Evolutionary conservation across 2,113 vertebrate species (phyloP), one percentile per base, ranked within the genome.

Genomic region (Platichthys stellatus): DNA sequence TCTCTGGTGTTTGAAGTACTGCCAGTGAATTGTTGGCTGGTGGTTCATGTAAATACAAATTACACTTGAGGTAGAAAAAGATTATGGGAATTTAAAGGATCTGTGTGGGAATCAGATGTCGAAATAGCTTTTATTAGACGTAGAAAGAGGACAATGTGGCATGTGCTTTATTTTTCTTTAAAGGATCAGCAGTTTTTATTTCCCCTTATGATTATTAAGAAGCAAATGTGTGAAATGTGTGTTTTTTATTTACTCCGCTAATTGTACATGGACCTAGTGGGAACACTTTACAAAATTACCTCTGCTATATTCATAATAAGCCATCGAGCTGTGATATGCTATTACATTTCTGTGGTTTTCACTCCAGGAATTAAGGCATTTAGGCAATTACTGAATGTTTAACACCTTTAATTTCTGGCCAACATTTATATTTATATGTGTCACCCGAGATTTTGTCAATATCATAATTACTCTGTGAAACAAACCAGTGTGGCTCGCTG

Each of bases 21-120:
- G 69, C 14, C 72, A 43, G 60, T 78, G 59, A 47, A 59, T 59
- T 60, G 40, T 74, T 71, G 54, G 76, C 67, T 78, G 70, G 18
- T 77, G 21, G 43, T 82, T 56, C 63, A 67, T 88, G 81, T 82
- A 82, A 89, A 80, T 78, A 77, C 49, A 81, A 77, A 90, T 84
- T 51, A 64, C 61, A 54, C 81, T 77, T 72, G 57, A 88, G 77
- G 45, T 28, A 63, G 45, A 72, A 65, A 78, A 78, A 74, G 86
- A 88, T 80, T 84, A 76, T 17, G 47, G 69, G 78, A 80, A 83
- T 92, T 84, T 70, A 80, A 81, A 66, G 69, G 62, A 17, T 13
- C 13, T 47, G 63, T 40, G 84, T 79, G 72, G 65, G 70, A 84
- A 38, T 38, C 35, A 38, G 8, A 38, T 8, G 9, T 3, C 24